These are phyloP conservation scores for Fulmarus glacialis DNA, from an alignment of 2,113 vertebrate species.

Conservation along the genomic window DNA sequence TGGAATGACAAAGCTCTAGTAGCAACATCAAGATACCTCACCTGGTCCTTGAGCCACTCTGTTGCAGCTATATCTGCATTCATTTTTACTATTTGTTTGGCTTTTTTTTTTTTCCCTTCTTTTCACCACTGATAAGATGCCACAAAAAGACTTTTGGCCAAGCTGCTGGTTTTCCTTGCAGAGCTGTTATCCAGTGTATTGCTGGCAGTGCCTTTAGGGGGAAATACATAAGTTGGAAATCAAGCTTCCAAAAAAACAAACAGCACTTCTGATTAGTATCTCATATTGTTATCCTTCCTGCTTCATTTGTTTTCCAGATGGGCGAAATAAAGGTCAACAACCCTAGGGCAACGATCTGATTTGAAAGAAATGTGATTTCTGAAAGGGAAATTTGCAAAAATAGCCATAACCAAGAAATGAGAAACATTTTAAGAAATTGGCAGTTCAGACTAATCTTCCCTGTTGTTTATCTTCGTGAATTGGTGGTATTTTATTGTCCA, in stretches of 20 bases:
- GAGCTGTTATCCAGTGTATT: background rate
- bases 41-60: background rate
- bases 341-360: conserved; percentile 65
- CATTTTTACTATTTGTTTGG: background rate
- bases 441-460: conserved; percentile 44
- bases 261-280: conserved; percentile 63
- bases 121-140: background rate
- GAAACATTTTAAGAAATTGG: conserved; percentile 61
- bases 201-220: conserved; percentile 47
- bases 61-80: background rate
- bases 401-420: conserved; percentile 65
- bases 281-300: conserved; percentile 74
- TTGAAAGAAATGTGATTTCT: conserved; percentile 76
- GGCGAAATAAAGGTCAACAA: conserved; percentile 73
- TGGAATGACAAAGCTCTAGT: background rate
- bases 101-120: background rate
- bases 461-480: conserved; percentile 21
- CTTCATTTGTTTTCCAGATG: conserved; percentile 82
- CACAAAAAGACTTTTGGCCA: background rate
- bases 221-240: conserved; percentile 51
- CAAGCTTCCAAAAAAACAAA: conserved; percentile 39
- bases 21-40: background rate
- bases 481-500: conserved; percentile 8
- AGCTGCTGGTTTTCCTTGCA: conserved; percentile 10
- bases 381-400: conserved; percentile 73